Conservation (phyloP, 2,888 invertebrate genomes). For the Gibbula magus region DNA sequence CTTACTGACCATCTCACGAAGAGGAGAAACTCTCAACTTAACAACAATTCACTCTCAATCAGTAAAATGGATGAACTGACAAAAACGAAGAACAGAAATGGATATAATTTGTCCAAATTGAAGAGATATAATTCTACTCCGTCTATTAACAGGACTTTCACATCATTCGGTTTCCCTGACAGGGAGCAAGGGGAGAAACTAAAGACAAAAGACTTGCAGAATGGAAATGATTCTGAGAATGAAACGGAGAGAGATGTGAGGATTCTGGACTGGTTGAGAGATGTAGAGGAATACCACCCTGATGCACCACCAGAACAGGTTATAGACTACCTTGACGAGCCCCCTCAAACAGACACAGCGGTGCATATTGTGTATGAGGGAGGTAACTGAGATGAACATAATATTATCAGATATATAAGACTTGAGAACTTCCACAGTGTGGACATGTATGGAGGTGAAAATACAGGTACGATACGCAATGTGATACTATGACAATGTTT, state of each 20-base stretch:
- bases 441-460: neutral
- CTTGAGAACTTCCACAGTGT: neutral
- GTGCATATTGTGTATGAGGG: constrained; percentile 57
- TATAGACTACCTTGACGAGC: constrained; percentile 50
- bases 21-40: neutral
- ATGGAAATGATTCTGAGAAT: constrained; percentile 25
- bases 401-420: neutral
- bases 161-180: constrained; percentile 1
- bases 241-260: constrained; percentile 34
- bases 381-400: constrained; percentile 27
- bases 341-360: constrained; percentile 58
- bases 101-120: neutral
- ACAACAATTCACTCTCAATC: constrained; percentile 23
- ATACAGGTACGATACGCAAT: too few species aligned
- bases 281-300: constrained; percentile 37
- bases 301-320: constrained; percentile 43
- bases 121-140: neutral
- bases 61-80: constrained; percentile 20
- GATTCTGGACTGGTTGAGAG: constrained; percentile 44
- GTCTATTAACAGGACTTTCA: neutral
- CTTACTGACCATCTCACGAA: constrained; percentile 25
- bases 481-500: too few species aligned
- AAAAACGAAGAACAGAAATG: neutral
- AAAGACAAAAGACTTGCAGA: neutral
- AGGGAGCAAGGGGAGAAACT: neutral